phyloP scores from a whole-genome alignment of 2,113 vertebrate genomes.

The Sprattus sprattus region DNA sequence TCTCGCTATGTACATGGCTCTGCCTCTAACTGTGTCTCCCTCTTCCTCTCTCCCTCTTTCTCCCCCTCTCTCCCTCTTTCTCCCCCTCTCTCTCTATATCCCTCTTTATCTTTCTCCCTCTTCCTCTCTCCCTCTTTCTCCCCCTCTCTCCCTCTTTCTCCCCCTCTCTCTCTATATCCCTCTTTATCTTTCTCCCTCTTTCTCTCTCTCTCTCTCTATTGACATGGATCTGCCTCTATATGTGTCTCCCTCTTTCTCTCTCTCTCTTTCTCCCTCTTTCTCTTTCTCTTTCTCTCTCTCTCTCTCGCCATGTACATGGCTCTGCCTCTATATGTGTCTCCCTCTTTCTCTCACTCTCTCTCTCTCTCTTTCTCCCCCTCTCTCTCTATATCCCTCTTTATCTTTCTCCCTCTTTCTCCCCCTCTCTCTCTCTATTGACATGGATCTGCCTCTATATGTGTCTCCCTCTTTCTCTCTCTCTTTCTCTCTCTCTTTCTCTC shows the following conservation, averaged over 20 bases:
- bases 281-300: slow-evolving; percentile 45
- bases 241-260: too few relatives aligned
- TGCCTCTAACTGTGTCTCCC: background rate
- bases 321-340: too few relatives aligned
- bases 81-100: background rate
- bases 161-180: background rate
- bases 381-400: too few relatives aligned
- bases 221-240: too few relatives aligned
- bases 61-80: background rate
- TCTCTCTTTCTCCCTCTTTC: slow-evolving; percentile 44
- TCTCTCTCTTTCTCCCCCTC: slow-evolving; percentile 21
- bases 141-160: background rate
- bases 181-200: background rate
- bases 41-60: slow-evolving; percentile 5
- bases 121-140: background rate
- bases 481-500: background rate
- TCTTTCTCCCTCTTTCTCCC: background rate
- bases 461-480: background rate
- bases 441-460: too few relatives aligned
- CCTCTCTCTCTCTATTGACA: background rate
- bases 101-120: too few relatives aligned
- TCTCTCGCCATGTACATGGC: too few relatives aligned
- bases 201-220: background rate
- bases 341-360: slow-evolving; percentile 12
- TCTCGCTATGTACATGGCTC: slow-evolving; percentile 20